These are phyloP conservation scores for Ceratosolen fusciceps DNA, from an alignment of 1,140 invertebrate genomes.

Conservation along the genomic window DNA sequence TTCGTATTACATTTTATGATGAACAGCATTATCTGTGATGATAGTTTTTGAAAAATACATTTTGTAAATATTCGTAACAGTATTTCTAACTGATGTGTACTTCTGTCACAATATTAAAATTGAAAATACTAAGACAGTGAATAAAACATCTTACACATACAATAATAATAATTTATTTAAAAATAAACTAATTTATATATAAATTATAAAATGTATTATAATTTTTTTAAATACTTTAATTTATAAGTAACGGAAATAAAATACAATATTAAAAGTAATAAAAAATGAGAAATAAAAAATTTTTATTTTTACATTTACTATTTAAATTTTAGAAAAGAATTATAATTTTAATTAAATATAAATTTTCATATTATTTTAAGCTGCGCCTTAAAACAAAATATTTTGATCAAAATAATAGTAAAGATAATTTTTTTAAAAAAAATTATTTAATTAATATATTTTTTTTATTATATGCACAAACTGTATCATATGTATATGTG, in stretches of 20 bases:
- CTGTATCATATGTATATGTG: no score
- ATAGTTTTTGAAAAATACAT: slow-evolving; percentile 14
- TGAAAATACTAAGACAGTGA: background rate
- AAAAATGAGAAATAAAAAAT: background rate
- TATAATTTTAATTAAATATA: no score
- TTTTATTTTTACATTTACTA: background rate
- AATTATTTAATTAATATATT: slow-evolving; percentile 2
- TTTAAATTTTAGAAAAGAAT: background rate
- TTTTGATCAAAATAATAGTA: background rate
- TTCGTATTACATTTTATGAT: slow-evolving; percentile 28
- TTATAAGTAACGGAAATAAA: background rate
- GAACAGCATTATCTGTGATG: slow-evolving; percentile 27
- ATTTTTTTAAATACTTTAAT: background rate
- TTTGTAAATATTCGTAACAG: slow-evolving; percentile 30
- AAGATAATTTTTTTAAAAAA: background rate
- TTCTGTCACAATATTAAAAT: background rate
- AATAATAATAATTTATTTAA: slow-evolving; percentile 6
- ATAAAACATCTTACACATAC: background rate
- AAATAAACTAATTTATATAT: background rate
- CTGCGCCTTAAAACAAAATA: background rate
- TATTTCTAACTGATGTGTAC: background rate
- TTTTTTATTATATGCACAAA: slow-evolving; percentile 48
- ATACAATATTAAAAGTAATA: slow-evolving; percentile 25
- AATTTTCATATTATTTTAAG: background rate
- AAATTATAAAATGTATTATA: background rate